Base-by-base conservation (phyloP, 2,888 invertebrate genomes). In the Lasioglossum vierecki region DNA sequence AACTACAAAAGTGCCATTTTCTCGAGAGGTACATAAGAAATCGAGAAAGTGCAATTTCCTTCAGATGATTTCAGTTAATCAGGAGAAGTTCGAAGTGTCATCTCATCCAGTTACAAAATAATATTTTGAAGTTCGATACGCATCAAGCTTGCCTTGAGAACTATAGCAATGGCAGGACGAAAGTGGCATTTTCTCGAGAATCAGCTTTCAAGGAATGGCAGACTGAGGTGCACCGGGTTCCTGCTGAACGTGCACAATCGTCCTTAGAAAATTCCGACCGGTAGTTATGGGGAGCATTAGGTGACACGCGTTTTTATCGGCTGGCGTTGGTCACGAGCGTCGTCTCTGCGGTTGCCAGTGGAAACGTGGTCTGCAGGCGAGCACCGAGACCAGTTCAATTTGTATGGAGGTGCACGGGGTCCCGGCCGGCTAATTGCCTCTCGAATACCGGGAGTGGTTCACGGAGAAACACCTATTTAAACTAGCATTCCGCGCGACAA, bases 401-500 rank as follows among this genome's bases (percentile, higher is more conserved):
- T 81, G 85, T 79, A 81, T 60, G 26, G 71, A 85, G 81, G 79
- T 73, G 76, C 86, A 63, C 86, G 76, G 26, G 86, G 77, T 79
- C 78, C 66, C 83, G 60, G 77, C 75, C 80, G 83, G 84, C 88
- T 90, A 90, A 90, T 90, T 90, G 90, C 89, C 79, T 76, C 90
- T 85, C 84, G 88, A 87, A 90, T 88, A 80, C 89, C 89, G 72
- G 71, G 86, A 89, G 85, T 80, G 78, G 82, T 76, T 83, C 83
- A 79, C 75, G 84, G 74, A 74, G 88, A 82, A 89, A 89, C 88
- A 88, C 82, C 88, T 89, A 89, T 83, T 89, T 86, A 85, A 89
- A 82, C 90, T 87, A 86, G 86, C 80, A 89, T 84, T 84, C 89
- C 88, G 63, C 70, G 49, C 83, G 89, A 86, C 85, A 86, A 88